Conservation (phyloP, 2,113 vertebrate species). For the Gnathonemus echidnorhynchus region DNA sequence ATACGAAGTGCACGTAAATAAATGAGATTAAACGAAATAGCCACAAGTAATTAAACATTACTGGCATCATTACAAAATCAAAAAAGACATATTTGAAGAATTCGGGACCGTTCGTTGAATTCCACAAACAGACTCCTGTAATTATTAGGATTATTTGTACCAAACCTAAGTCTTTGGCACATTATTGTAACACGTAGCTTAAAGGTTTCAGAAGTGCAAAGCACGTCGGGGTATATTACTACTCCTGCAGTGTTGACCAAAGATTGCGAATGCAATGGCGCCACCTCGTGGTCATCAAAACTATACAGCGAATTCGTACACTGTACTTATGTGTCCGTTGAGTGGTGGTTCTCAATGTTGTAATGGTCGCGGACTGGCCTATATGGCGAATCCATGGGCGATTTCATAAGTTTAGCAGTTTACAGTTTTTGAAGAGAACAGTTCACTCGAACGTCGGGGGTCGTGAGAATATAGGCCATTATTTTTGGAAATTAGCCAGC, state of each 20-base stretch:
- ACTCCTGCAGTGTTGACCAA: background rate
- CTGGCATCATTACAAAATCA: background rate
- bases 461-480: background rate
- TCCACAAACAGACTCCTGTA: background rate
- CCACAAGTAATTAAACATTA: background rate
- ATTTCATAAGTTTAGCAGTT: background rate
- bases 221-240: background rate
- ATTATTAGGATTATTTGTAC: background rate
- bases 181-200: background rate
- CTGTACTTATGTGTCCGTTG: background rate
- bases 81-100: background rate
- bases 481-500: background rate
- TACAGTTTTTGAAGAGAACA: background rate
- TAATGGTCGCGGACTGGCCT: background rate
- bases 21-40: background rate
- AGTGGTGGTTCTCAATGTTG: background rate
- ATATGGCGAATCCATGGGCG: background rate
- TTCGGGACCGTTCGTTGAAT: background rate
- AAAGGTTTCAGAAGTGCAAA: background rate
- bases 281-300: slow-evolving; percentile 9
- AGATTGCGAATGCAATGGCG: background rate
- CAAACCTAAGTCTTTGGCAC: background rate
- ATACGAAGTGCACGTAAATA: background rate
- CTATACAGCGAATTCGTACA: background rate
- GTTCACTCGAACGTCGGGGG: background rate